phyloP scores from a whole-genome alignment of 2,888 invertebrate species.

The Plebejus melissa region DNA sequence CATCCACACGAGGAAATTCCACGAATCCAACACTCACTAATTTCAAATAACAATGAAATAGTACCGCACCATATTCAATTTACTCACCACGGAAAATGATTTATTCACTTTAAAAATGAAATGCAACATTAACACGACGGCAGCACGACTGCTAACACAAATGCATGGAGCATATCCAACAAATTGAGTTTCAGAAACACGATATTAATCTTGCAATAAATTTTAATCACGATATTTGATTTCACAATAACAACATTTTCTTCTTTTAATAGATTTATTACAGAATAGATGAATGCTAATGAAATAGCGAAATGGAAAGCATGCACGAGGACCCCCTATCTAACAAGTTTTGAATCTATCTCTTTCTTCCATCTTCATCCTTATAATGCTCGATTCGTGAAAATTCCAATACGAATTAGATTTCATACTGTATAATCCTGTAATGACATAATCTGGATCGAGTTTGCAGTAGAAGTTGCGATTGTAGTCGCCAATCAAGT shows the following conservation, averaged over 20 bases:
- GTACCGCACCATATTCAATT: conserved; percentile 27
- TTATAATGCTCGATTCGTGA: conserved; percentile 68
- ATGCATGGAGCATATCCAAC: conserved; percentile 52
- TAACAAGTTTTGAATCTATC: conserved; percentile 47
- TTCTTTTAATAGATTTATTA: conserved; percentile 42
- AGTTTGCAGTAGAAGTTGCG: conserved; percentile 75
- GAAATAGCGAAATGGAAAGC: conserved; percentile 54
- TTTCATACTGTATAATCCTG: conserved; percentile 70
- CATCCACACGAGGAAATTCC: conserved; percentile 64
- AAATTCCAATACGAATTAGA: conserved; percentile 70
- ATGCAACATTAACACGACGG: conserved; percentile 41
- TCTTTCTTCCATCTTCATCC: conserved; percentile 43
- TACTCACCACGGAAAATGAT: conserved; percentile 28
- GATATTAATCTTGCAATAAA: conserved; percentile 19
- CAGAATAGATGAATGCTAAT: conserved; percentile 55
- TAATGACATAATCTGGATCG: conserved; percentile 71
- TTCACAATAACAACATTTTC: conserved; percentile 19
- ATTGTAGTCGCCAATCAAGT: conserved; percentile 74
- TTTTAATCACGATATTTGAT: conserved; percentile 16
- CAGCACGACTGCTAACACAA: conserved; percentile 62
- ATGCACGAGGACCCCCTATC: conserved; percentile 57
- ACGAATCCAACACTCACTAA: conserved; percentile 64
- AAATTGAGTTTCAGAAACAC: conserved; percentile 15
- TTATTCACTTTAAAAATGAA: conserved; percentile 33
- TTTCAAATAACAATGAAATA: conserved; percentile 40